phyloP scores from a whole-genome alignment of 1,140 invertebrate species.

The Procambarus clarkii region DNA sequence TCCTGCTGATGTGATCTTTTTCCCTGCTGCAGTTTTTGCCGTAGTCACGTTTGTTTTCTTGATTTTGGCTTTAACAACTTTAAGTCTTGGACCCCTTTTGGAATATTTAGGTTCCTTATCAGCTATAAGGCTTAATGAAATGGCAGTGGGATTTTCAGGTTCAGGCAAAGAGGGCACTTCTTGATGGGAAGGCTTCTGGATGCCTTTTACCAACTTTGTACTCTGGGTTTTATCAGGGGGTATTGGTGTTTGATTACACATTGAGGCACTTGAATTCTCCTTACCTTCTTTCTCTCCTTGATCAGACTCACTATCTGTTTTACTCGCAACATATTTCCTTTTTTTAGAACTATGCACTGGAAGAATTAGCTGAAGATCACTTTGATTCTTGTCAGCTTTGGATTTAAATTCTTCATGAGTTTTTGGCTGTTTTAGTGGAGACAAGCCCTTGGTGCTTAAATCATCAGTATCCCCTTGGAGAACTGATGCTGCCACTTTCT shows the following conservation, averaged over 20 bases:
- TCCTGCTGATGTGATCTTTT: not conserved
- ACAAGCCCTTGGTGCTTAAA: slow-evolving; percentile 20
- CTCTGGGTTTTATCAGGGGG: slow-evolving; percentile 42
- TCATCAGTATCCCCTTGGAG: not conserved
- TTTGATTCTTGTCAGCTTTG: not conserved
- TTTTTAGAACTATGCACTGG: slow-evolving; percentile 18
- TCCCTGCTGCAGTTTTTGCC: not conserved
- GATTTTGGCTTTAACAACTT: slow-evolving; percentile 9
- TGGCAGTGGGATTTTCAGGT: slow-evolving; percentile 36
- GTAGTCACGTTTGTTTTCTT: not conserved
- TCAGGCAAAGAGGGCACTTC: slow-evolving; percentile 41
- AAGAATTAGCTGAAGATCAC: not conserved
- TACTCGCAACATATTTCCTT: slow-evolving; percentile 10
- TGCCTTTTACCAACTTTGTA: slow-evolving; percentile 53
- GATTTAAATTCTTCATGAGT: not conserved
- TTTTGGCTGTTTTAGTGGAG: slow-evolving; percentile 29
- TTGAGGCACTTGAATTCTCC: slow-evolving; percentile 59
- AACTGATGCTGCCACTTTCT: not conserved
- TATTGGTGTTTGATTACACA: slow-evolving; percentile 50
- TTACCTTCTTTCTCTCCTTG: slow-evolving; percentile 8
- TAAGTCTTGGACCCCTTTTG: slow-evolving; percentile 2
- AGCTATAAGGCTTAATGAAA: slow-evolving; percentile 29
- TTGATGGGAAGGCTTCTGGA: slow-evolving; percentile 32
- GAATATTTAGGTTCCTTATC: slow-evolving; percentile 12
- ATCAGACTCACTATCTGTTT: not conserved